Conservation (phyloP, 2,888 invertebrate genomes). For the Meganola albula region DNA sequence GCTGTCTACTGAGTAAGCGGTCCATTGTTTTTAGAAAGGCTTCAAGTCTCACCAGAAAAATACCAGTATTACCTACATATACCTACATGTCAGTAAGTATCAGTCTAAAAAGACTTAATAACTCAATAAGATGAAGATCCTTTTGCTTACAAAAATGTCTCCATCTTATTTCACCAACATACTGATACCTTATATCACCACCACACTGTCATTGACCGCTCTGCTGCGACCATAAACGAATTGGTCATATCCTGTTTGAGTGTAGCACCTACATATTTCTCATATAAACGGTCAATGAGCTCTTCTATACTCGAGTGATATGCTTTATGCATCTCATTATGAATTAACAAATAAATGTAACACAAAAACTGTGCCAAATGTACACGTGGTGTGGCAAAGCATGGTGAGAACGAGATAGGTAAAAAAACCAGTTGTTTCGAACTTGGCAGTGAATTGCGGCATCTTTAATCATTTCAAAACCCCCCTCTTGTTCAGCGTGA, state of each 20-base stretch:
- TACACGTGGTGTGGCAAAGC: constrained; percentile 47
- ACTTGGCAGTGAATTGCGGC: constrained; percentile 67
- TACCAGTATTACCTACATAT: too few relatives aligned
- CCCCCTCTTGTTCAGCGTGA: constrained; percentile 3
- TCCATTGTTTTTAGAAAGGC: too few relatives aligned
- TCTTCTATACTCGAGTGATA: constrained; percentile 21
- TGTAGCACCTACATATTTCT: constrained; percentile 39
- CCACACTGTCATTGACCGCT: constrained; percentile 57
- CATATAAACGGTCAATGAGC: constrained; percentile 34
- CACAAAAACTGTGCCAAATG: constrained; percentile 42
- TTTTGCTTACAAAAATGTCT: neutral
- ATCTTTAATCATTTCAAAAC: constrained; percentile 17
- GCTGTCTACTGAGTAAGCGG: too few relatives aligned
- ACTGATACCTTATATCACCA: constrained; percentile 30
- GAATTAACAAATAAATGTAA: constrained; percentile 13
- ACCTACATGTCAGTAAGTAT: too few relatives aligned
- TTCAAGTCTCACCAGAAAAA: too few relatives aligned
- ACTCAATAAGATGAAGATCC: neutral
- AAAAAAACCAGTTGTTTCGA: constrained; percentile 64
- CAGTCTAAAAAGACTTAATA: too few relatives aligned
- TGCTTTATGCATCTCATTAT: constrained; percentile 25
- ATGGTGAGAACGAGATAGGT: constrained; percentile 47
- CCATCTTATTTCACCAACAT: constrained; percentile 14
- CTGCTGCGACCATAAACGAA: constrained; percentile 46
- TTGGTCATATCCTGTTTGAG: constrained; percentile 56